These are phyloP conservation scores for Macroglossus sobrinus DNA, from an alignment of 2,113 vertebrate species.

Conservation along the genomic window DNA sequence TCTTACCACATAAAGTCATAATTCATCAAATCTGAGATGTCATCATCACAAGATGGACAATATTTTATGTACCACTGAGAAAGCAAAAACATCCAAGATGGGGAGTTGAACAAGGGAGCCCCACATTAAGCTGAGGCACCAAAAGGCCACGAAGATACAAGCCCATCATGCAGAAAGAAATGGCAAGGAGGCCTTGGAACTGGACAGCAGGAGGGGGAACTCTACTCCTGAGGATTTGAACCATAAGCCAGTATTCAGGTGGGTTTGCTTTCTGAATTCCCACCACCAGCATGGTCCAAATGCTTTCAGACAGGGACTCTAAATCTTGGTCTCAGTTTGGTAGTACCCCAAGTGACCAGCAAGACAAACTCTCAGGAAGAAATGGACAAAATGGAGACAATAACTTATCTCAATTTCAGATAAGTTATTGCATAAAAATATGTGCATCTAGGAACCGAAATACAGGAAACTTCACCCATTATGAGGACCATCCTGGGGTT, in stretches of 20 bases:
- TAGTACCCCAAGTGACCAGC: not conserved
- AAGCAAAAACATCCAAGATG: not conserved
- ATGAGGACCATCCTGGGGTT: not conserved
- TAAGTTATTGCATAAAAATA: not conserved
- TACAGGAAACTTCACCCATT: not conserved
- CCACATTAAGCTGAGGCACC: not conserved
- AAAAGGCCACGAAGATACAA: not conserved
- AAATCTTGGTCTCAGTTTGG: not conserved
- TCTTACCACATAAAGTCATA: not conserved
- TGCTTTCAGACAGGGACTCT: not conserved
- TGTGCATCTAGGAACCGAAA: not conserved
- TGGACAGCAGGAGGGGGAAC: not conserved
- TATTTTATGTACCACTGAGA: not conserved
- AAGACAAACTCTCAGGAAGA: not conserved
- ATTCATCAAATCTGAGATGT: not conserved
- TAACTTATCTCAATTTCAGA: not conserved
- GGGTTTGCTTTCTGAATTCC: not conserved
- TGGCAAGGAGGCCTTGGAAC: not conserved
- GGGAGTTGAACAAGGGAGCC: not conserved
- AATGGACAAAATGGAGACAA: not conserved
- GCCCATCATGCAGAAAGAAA: not conserved
- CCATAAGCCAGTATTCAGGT: rapidly evolving
- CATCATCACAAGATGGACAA: not conserved
- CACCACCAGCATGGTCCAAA: not conserved
- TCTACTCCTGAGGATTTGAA: not conserved